Conservation (phyloP, 2,888 invertebrate species). For the Aphidoletes aphidimyza region DNA sequence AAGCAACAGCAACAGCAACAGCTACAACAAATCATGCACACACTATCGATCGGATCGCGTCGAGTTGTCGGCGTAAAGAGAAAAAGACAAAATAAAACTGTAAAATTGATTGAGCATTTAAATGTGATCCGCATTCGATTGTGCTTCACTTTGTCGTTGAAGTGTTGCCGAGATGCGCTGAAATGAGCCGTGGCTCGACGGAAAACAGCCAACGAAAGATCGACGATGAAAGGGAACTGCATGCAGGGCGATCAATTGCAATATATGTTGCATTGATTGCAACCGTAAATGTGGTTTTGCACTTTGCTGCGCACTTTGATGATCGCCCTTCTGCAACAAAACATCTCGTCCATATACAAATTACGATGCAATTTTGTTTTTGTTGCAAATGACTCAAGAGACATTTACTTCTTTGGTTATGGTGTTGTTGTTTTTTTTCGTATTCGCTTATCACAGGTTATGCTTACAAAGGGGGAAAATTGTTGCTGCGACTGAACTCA, state of each 20-base stretch:
- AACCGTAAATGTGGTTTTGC: constrained; percentile 47
- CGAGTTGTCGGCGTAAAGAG: too few species aligned
- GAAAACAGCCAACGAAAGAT: background rate
- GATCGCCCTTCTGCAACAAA: constrained; percentile 17
- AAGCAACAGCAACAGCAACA: background rate
- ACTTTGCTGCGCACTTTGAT: constrained; percentile 32
- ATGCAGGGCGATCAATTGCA: constrained; percentile 12
- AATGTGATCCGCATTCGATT: constrained; percentile 30
- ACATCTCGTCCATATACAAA: constrained; percentile 42
- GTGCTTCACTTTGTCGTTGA: background rate
- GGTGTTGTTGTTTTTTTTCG: background rate
- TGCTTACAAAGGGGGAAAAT: background rate
- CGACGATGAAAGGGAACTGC: background rate
- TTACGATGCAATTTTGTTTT: constrained; percentile 51
- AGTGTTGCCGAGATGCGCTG: background rate
- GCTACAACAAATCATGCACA: background rate
- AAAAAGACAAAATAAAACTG: constrained; percentile 26
- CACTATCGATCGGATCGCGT: constrained; percentile 32
- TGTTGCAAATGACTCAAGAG: constrained; percentile 42
- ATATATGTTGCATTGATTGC: background rate
- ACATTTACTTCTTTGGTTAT: constrained; percentile 9
- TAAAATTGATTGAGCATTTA: constrained; percentile 51
- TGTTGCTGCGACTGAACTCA: background rate
- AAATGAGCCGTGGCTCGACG: background rate
- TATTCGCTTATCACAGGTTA: background rate